Evolutionary conservation across 2,888 invertebrate genomes (phyloP).

Genomic region (Matsumyia berberina): DNA sequence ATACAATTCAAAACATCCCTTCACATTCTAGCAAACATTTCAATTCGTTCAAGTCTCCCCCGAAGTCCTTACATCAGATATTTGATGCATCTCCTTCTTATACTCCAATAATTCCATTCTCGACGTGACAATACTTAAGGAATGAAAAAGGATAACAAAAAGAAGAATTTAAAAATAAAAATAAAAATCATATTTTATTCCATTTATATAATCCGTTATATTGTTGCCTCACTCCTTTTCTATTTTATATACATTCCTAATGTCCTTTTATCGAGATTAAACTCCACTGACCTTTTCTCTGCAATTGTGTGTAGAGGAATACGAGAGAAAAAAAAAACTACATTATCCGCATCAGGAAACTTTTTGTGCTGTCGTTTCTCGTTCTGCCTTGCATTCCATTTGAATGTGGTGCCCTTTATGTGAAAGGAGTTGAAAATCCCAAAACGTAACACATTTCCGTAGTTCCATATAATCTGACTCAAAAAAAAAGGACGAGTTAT

Average conservation of each 20-base stretch:
- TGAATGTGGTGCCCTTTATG: not conserved
- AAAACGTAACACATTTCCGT: constrained; percentile 6
- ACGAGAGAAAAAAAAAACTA: not conserved
- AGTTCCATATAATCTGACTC: constrained; percentile 10
- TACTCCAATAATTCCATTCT: not conserved
- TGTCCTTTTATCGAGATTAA: constrained; percentile 33
- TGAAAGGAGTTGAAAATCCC: not conserved
- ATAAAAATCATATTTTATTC: constrained; percentile 20
- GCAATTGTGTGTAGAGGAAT: constrained; percentile 1
- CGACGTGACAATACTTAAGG: not conserved
- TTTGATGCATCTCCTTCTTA: constrained; percentile 6
- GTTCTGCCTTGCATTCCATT: not conserved
- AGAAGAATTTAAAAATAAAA: not conserved
- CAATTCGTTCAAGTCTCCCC: not conserved
- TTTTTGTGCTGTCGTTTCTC: not conserved
- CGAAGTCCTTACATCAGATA: not conserved
- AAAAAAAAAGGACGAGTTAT: constrained; percentile 19
- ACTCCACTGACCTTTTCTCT: constrained; percentile 20
- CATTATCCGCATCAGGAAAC: constrained; percentile 27
- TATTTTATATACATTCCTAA: not conserved
- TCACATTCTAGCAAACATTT: not conserved
- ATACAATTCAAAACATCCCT: too few relatives aligned
- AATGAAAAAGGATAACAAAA: not conserved
- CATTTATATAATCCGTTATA: not conserved
- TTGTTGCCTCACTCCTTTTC: not conserved